These are phyloP conservation scores for Belonocnema kinseyi DNA, from an alignment of 1,140 invertebrate genomes.

Conservation along the genomic window DNA sequence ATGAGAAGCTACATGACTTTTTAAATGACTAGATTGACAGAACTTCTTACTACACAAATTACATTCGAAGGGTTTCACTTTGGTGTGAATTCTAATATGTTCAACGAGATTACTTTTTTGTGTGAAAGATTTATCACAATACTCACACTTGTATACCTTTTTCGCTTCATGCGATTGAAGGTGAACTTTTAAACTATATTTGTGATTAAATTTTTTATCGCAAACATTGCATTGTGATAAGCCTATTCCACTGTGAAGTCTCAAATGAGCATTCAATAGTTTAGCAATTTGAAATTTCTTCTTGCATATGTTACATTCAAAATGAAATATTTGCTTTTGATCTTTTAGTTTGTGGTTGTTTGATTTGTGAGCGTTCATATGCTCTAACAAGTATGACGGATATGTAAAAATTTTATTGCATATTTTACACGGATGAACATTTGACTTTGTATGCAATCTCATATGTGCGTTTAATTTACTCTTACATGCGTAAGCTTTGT, in stretches of 20 bases:
- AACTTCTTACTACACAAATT: constrained; percentile 72
- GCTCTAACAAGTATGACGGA: constrained; percentile 71
- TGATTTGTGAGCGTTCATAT: constrained; percentile 64
- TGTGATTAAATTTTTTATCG: constrained; percentile 70
- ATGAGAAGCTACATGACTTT: constrained; percentile 70
- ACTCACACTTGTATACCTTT: constrained; percentile 74
- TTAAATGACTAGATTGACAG: constrained; percentile 70
- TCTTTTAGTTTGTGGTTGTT: constrained; percentile 25
- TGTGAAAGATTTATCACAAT: constrained; percentile 75
- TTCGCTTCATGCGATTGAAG: constrained; percentile 63
- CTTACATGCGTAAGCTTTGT: constrained; percentile 68
- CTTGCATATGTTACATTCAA: constrained; percentile 65
- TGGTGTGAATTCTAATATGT: constrained; percentile 76
- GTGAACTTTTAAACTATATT: constrained; percentile 70
- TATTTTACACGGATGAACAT: constrained; percentile 68
- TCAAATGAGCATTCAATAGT: constrained; percentile 66
- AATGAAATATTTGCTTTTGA: constrained; percentile 40
- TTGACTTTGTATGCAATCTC: constrained; percentile 67
- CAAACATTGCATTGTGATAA: constrained; percentile 74
- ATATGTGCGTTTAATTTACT: constrained; percentile 71
- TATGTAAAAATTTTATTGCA: constrained; percentile 72
- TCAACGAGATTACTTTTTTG: constrained; percentile 75
- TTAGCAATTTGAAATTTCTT: constrained; percentile 67
- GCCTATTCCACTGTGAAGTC: constrained; percentile 65
- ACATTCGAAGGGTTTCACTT: constrained; percentile 76